Evolutionary conservation across 1,140 invertebrate genomes (phyloP), one percentile per base, ranked within the genome.

Genomic region (Chironomus tepperi): DNA sequence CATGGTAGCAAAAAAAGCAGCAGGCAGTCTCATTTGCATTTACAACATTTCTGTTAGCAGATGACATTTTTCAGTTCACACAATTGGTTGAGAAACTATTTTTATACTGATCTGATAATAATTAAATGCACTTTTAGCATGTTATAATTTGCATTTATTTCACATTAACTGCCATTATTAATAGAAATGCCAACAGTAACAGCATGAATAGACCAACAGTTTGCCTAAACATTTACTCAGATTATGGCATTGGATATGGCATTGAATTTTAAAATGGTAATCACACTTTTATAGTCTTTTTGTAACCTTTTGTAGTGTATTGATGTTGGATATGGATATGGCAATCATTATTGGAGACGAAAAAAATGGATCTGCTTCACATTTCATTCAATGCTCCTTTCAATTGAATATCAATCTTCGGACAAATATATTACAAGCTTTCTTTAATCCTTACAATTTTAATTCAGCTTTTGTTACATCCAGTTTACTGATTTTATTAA

Each of bases 21-120:
- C 12, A 15, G n/a, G n/a, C 9, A n/a, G 47, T 15, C 12, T 57
- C 47, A 57, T 57, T 57, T 57, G 47, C 47, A 57, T 57, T 57
- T 57, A 57, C 47, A 57, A 57, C 47, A 57, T 57, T 57, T n/a
- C n/a, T 12, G 47, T n/a, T n/a, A 57, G n/a, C 47, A 57, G 47
- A 57, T 57, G 47, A 57, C 47, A 57, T 57, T 57, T 57, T 47
- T 57, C 47, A 12, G 47, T n/a, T 57, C n/a, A n/a, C 12, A 57
- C 47, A n/a, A n/a, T 57, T 57, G 47, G 24, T 34, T 34, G 24
- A 34, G 24, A 34, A 34, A 34, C 47, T 57, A 57, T 57, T 57
- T 57, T 57, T 57, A n/a, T 57, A 8, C 8, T n/a, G 12, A 12
- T 57, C 47, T 57, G 47, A 57, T 57, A 57, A 57, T 57, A 57